These are phyloP conservation scores for Heteronetta atricapilla DNA, from an alignment of 2,113 vertebrate species.

Conservation along the genomic window DNA sequence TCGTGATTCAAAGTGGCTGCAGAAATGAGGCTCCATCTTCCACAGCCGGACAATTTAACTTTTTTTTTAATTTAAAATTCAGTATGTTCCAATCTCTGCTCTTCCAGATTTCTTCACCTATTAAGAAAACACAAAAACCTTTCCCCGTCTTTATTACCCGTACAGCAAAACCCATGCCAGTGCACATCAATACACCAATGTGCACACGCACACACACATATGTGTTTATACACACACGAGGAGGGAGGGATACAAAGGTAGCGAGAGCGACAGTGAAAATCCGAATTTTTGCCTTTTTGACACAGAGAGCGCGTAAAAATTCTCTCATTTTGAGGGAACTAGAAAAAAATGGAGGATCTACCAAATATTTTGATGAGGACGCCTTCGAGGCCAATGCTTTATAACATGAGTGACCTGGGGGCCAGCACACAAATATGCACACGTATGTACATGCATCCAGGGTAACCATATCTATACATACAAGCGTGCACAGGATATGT, in stretches of 20 bases:
- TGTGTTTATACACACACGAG: slow-evolving; percentile 65
- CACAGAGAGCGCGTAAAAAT: slow-evolving; percentile 34
- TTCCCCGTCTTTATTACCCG: slow-evolving; percentile 80
- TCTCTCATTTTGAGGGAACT: background rate
- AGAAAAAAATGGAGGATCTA: slow-evolving; percentile 19
- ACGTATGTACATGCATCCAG: background rate
- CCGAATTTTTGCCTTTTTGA: slow-evolving; percentile 11
- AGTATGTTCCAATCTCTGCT: slow-evolving; percentile 85
- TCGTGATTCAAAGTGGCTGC: slow-evolving; percentile 70
- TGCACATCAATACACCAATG: slow-evolving; percentile 64
- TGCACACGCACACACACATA: slow-evolving; percentile 34
- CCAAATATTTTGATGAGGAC: accelerated
- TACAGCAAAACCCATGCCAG: slow-evolving; percentile 65
- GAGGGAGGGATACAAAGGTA: background rate
- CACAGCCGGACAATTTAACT: slow-evolving; percentile 70
- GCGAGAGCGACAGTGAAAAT: slow-evolving; percentile 26
- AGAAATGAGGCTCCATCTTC: slow-evolving; percentile 84
- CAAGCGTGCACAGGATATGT: background rate
- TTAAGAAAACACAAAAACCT: slow-evolving; percentile 84
- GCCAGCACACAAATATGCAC: slow-evolving; percentile 1
- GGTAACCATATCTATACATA: background rate
- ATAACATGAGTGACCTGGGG: background rate
- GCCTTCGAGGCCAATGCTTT: background rate
- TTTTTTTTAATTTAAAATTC: slow-evolving; percentile 76
- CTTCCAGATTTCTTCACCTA: slow-evolving; percentile 90